Evolutionary conservation across 2,113 vertebrate species (phyloP).

Genomic region (Paramisgurnus dabryanus): DNA sequence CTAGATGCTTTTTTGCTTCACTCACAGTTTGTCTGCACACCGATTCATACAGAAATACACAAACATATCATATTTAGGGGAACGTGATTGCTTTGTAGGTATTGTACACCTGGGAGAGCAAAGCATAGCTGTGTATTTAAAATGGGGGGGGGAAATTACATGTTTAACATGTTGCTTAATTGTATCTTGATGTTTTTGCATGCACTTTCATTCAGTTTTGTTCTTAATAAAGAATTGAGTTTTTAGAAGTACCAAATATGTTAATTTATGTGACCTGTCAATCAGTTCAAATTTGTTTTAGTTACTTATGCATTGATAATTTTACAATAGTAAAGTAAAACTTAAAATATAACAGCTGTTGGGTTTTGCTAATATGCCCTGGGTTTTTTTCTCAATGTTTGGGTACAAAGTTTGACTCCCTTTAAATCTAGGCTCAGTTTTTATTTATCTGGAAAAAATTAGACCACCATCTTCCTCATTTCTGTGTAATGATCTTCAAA

Average conservation of each 20-base stretch:
- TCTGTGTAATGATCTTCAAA: neutral
- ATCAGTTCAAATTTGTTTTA: slow-evolving; percentile 54
- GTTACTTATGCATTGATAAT: slow-evolving; percentile 40
- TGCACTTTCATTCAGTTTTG: slow-evolving; percentile 70
- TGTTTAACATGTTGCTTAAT: slow-evolving; percentile 52
- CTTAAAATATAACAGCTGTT: slow-evolving; percentile 3
- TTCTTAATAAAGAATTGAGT: slow-evolving; percentile 58
- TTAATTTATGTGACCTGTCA: slow-evolving; percentile 60
- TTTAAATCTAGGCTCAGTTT: neutral
- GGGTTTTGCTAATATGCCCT: neutral
- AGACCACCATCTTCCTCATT: too few relatives aligned
- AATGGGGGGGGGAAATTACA: slow-evolving; percentile 24
- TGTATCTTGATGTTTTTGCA: slow-evolving; percentile 66
- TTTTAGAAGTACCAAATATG: slow-evolving; percentile 57
- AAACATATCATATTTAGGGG: slow-evolving; percentile 64
- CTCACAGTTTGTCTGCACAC: slow-evolving; percentile 56
- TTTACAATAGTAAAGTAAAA: slow-evolving; percentile 35
- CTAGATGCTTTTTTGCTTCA: slow-evolving; percentile 61
- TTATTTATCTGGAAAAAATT: neutral
- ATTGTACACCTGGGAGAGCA: slow-evolving; percentile 41
- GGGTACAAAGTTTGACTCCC: slow-evolving; percentile 7
- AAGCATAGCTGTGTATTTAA: slow-evolving; percentile 53
- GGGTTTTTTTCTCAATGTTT: slow-evolving; percentile 2
- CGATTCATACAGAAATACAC: slow-evolving; percentile 64
- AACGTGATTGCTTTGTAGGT: slow-evolving; percentile 50